Percentiles rank a stretch among this genome's conserved stretches.
Evolutionary conservation across 2,888 invertebrate species (phyloP).

Genomic region (Scaptomyza reducta): DNA sequence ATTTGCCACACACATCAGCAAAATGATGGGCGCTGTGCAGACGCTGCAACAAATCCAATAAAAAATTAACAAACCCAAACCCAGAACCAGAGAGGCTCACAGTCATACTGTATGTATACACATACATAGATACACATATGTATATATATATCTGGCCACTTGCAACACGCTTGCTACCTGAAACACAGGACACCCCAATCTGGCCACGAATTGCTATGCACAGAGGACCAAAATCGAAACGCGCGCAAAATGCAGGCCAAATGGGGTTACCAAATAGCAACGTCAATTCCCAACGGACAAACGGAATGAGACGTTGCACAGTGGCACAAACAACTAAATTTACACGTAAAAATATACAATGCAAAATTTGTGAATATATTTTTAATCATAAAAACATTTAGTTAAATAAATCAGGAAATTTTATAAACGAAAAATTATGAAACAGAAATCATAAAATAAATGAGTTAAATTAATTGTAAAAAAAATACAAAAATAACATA

Average conservation of each 20-base stretch:
- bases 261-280: constrained; percentile 70
- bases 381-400: too few species aligned
- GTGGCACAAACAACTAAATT: constrained; percentile 4
- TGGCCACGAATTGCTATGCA: constrained; percentile 47
- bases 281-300: constrained; percentile 61
- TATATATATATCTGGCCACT: constrained; percentile 32
- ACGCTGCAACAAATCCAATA: constrained; percentile 60
- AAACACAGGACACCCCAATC: constrained; percentile 41
- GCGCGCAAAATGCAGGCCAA: constrained; percentile 77
- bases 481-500: too few species aligned
- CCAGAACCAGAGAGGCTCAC: constrained; percentile 3
- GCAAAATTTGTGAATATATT: too few species aligned
- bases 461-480: too few species aligned
- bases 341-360: background rate
- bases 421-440: too few species aligned
- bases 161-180: constrained; percentile 34
- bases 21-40: constrained; percentile 60
- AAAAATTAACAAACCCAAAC: constrained; percentile 60
- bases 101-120: constrained; percentile 1
- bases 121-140: constrained; percentile 1
- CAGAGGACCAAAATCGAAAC: constrained; percentile 67
- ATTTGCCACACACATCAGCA: constrained; percentile 56
- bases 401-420: too few species aligned
- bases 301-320: constrained; percentile 23
- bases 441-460: too few species aligned